Base-by-base conservation (phyloP, 2,113 vertebrate species). In the Sylvicapra grimmia region DNA sequence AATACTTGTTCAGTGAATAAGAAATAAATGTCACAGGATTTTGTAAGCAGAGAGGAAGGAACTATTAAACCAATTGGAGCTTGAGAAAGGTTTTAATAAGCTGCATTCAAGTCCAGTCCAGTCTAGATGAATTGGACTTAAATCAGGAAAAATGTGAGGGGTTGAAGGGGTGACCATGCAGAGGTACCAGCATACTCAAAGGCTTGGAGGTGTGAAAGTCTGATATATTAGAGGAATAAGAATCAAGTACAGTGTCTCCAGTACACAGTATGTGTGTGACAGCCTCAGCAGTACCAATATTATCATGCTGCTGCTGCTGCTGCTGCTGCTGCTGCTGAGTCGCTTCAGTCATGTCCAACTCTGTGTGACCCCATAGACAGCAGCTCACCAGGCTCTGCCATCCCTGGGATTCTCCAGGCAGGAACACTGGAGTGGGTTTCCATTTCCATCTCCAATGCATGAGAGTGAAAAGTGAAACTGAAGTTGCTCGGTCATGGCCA, bases 41-140 rank as follows among this genome's bases (percentile, higher is more conserved):
- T 91, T 82, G 18, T 18, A 92, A 89, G 44, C 33, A 63, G 12
- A 63, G 33, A 83, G 12, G 36, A 92, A 4, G 31, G 63, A 90
- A 65, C 16, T 82, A 19, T 79, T 59, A 61, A 92, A 13, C 13
- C 33, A 36, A 47, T 0, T 0, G 23, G 58, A 88, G 51, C 8
- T 72, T 56, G 36, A 72, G 13, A 85, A 96, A 90, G 44, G 13
- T 93, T 95, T 96, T 82, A 11, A 25, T 61, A 83, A 75, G 16
- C 19, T 68, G 15, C 15, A 56, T 88, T 92, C 51, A 88, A 94
- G 47, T 44, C 58, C 33, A 53, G 23, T 59, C 47, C 93, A 44
- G 15, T 47, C 61, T 89, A 4, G 56, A 96, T 77, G 56, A 63
- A 82, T 36, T 96, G 27, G 12, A 83, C 94, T 65, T 86, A 88